phyloP scores from a whole-genome alignment of 2,888 invertebrate species.

The Cerastis rubricosa region DNA sequence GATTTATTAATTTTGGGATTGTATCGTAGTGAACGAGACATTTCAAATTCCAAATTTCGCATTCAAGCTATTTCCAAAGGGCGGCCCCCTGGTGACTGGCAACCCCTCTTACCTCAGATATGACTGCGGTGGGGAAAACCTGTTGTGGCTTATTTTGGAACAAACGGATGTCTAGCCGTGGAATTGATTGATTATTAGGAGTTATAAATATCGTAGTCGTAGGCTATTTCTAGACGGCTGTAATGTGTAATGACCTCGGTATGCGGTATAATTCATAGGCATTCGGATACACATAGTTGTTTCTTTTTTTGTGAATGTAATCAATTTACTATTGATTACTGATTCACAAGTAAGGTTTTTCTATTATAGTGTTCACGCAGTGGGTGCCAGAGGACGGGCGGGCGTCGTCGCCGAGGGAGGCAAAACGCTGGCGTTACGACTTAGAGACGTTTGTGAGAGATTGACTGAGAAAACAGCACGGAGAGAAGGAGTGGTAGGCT shows the following conservation, averaged over 20 bases:
- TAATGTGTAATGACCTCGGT: not conserved
- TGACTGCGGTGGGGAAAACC: constrained; percentile 9
- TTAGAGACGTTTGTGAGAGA: too few species aligned
- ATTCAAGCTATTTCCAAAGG: constrained; percentile 15
- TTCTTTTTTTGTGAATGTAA: not conserved
- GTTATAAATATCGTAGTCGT: constrained; percentile 15
- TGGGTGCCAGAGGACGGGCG: too few species aligned
- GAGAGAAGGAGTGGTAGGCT: too few species aligned
- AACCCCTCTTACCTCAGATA: not conserved
- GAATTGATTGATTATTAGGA: constrained; percentile 34
- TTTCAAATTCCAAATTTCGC: not conserved
- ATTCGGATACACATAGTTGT: not conserved
- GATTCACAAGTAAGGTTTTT: not conserved
- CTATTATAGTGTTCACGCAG: too few species aligned
- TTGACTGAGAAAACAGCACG: too few species aligned
- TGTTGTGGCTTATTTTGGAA: constrained; percentile 25
- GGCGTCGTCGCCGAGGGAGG: too few species aligned
- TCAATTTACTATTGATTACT: too few species aligned
- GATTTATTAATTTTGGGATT: not conserved
- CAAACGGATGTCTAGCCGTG: constrained; percentile 23
- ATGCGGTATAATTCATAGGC: not conserved
- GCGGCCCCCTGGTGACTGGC: not conserved
- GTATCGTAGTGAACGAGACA: not conserved
- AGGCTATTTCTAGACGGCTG: constrained; percentile 5
- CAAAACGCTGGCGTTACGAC: too few species aligned